Evolutionary conservation across 1,140 invertebrate genomes (phyloP).

Genomic region (Adelges cooleyi): DNA sequence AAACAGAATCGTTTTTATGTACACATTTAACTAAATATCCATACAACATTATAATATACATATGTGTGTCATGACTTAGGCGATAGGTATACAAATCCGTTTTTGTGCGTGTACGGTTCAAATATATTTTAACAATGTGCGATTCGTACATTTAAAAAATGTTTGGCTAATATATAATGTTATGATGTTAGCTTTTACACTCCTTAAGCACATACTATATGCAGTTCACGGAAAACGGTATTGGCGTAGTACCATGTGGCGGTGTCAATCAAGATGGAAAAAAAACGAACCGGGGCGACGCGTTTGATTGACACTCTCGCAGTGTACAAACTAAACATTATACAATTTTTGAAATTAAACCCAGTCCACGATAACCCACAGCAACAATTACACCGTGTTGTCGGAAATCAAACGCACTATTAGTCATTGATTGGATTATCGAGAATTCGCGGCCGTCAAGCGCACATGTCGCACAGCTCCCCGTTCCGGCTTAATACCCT

Average conservation of each 20-base stretch:
- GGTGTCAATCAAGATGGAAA: not conserved
- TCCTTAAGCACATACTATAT: too few relatives aligned
- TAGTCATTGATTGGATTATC: slow-evolving; percentile 25
- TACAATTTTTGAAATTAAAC: not conserved
- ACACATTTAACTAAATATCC: too few relatives aligned
- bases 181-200: too few relatives aligned
- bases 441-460: slow-evolving; percentile 24
- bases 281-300: not conserved
- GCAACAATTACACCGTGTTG: slow-evolving; percentile 17
- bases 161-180: too few relatives aligned
- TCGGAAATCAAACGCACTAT: slow-evolving; percentile 23
- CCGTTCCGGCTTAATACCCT: slow-evolving; percentile 20
- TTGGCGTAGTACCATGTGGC: not conserved
- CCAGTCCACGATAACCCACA: not conserved
- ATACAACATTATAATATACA: too few relatives aligned
- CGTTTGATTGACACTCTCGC: slow-evolving; percentile 7
- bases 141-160: too few relatives aligned
- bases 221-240: not conserved
- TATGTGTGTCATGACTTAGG: too few relatives aligned
- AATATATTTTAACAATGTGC: too few relatives aligned
- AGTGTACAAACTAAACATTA: slow-evolving; percentile 2
- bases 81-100: too few relatives aligned
- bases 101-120: too few relatives aligned
- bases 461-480: slow-evolving; percentile 8
- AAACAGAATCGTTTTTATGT: too few relatives aligned